Percentiles rank a stretch among this genome's conserved stretches.
These are phyloP conservation scores for Muntiacus muntjak DNA, from an alignment of 2,113 vertebrate genomes.

Conservation along the genomic window DNA sequence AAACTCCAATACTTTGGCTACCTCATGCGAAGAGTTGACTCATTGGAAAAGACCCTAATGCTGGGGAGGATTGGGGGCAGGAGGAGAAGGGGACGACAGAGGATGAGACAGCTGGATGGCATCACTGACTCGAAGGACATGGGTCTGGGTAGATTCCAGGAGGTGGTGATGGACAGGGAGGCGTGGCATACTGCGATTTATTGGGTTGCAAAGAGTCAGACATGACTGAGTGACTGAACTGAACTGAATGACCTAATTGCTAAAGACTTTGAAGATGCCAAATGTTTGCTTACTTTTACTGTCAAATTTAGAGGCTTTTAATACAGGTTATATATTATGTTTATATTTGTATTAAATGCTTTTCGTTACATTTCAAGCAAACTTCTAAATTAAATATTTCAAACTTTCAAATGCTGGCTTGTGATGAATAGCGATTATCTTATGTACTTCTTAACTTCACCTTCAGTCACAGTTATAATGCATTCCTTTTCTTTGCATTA, in stretches of 20 bases:
- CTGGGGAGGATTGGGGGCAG: too few species aligned
- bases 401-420: neutral
- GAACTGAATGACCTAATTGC: neutral
- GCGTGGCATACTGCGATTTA: too few species aligned
- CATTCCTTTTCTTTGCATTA: neutral
- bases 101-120: too few species aligned
- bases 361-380: neutral
- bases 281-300: neutral
- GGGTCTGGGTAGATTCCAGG: too few species aligned
- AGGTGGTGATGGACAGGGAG: too few species aligned
- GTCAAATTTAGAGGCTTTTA: neutral
- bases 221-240: too few species aligned
- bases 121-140: too few species aligned
- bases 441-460: neutral
- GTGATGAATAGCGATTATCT: neutral
- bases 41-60: too few species aligned
- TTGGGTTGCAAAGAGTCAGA: too few species aligned
- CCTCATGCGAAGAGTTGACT: too few species aligned
- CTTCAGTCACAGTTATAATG: neutral
- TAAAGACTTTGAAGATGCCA: neutral
- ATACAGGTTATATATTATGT: neutral
- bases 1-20: too few species aligned
- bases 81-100: too few species aligned
- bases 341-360: neutral
- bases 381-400: slow-evolving; percentile 30